A percentile compares a stretch with the other conserved stretches of the same genome.
Evolutionary conservation across 2,888 invertebrate genomes (phyloP).

Genomic region (Escarpia spicata): DNA sequence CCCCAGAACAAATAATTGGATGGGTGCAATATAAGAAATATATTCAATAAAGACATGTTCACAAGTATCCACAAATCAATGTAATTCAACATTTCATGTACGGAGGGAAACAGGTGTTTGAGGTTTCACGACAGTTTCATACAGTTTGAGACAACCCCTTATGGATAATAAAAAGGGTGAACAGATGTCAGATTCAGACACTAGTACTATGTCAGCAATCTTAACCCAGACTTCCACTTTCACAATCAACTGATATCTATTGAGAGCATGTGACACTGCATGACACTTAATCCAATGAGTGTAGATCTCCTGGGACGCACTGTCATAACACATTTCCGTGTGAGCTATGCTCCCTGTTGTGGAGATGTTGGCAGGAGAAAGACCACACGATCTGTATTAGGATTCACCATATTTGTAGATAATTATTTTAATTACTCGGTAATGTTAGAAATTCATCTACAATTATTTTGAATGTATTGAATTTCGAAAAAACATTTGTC

Average conservation of each 20-base stretch:
- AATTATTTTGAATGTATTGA: too few species aligned
- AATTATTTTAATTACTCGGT: background rate
- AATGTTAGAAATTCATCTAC: too few species aligned
- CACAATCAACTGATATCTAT: background rate
- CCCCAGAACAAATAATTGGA: too few species aligned
- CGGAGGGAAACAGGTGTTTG: background rate
- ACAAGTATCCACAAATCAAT: too few species aligned
- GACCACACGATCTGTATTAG: background rate
- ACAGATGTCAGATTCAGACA: background rate
- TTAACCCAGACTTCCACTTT: background rate
- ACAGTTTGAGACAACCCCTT: background rate
- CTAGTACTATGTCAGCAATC: background rate
- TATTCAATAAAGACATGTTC: too few species aligned
- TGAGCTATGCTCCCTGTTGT: background rate
- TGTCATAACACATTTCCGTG: background rate
- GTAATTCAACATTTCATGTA: background rate
- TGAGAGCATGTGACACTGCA: background rate
- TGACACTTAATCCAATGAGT: background rate
- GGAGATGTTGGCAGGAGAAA: background rate
- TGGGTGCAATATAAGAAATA: too few species aligned
- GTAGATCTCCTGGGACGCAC: background rate
- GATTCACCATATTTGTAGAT: background rate
- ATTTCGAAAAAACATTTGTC: too few species aligned
- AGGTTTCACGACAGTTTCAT: too few species aligned
- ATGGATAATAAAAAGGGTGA: background rate